These are phyloP conservation scores for Saiga tatarica DNA, from an alignment of 2,113 vertebrate species.

Conservation along the genomic window DNA sequence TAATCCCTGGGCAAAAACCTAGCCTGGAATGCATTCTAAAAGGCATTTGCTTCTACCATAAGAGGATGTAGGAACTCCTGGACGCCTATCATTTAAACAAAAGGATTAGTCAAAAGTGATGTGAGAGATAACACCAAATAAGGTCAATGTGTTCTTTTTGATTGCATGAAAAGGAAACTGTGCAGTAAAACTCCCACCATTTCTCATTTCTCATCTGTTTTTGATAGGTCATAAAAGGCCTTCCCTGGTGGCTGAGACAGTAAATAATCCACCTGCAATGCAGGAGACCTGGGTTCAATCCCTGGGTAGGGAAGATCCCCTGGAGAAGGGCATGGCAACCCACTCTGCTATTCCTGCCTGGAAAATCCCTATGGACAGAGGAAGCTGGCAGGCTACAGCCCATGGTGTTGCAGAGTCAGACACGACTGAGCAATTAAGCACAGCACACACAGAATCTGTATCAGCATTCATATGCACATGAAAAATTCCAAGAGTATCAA, in stretches of 20 bases:
- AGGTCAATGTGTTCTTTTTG: slow-evolving; percentile 40
- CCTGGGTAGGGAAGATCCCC: background rate
- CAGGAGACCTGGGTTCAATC: background rate
- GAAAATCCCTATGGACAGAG: background rate
- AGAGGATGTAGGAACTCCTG: slow-evolving; percentile 34
- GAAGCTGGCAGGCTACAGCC: background rate
- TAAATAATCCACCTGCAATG: background rate
- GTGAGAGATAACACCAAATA: slow-evolving; percentile 55
- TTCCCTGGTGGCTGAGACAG: background rate
- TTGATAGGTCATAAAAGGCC: slow-evolving; percentile 9
- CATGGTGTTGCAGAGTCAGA: background rate
- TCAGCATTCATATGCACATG: background rate
- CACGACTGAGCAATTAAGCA: background rate
- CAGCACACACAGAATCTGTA: background rate
- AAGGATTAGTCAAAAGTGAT: slow-evolving; percentile 45
- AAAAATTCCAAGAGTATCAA: background rate
- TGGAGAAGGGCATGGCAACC: background rate
- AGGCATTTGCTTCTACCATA: slow-evolving; percentile 16
- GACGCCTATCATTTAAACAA: slow-evolving; percentile 50
- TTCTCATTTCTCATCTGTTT: slow-evolving; percentile 58
- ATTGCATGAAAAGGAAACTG: slow-evolving; percentile 46
- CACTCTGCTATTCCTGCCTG: background rate
- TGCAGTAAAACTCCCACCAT: slow-evolving; percentile 8
- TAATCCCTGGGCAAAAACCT: slow-evolving; percentile 50
- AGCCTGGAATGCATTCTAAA: slow-evolving; percentile 36